Base-by-base conservation (phyloP, 2,797 vertebrate species). In the Peromyscus attwateri region DNA sequence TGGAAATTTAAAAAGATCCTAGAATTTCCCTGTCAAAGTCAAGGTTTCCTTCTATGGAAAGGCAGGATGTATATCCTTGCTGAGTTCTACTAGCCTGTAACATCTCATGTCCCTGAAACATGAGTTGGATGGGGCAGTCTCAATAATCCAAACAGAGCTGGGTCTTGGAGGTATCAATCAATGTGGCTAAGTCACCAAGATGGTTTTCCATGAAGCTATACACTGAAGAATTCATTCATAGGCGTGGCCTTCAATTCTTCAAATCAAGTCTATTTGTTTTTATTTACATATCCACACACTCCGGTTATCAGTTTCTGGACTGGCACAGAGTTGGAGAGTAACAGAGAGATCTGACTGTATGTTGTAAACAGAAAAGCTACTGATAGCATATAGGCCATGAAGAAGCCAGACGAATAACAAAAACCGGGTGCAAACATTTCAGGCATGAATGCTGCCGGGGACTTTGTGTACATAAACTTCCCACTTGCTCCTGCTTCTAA, bases 41-140 rank as follows among this genome's bases (percentile, higher is more conserved):
- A 92, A 91, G 62, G 60, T 79, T 96, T 89, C 95, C 46, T 17
- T 92, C 46, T 46, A 2, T 34, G 57, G 90, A 94, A 52, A 93
- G 40, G 43, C 55, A 85, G 21, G 77, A 62, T 31, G n/a, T 40
- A 92, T 87, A 49, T 6, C 5, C 29, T 93, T 91, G 80, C 23
- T 31, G 62, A 81, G 52, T 87, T 79, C 49, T 95, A 55, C 62
- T 79, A 23, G n/a, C 57, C 49, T 40, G 21, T 31, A 73, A 90
- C 25, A 21, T 66, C n/a, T 94, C 29, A 46, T 23, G 31, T 52
- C 34, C 76, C 43, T 31, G 34, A 64, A 92, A 94, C 37, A 64
- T 52, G 55, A 46, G 13, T 31, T 75, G 40, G n/a, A 57, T 68
- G 34, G 70, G 34, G 9, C 37, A 88, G 31, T 19, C 23, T 88